These are phyloP conservation scores for Pipra filicauda DNA, from an alignment of 2,113 vertebrate genomes.

Conservation along the genomic window DNA sequence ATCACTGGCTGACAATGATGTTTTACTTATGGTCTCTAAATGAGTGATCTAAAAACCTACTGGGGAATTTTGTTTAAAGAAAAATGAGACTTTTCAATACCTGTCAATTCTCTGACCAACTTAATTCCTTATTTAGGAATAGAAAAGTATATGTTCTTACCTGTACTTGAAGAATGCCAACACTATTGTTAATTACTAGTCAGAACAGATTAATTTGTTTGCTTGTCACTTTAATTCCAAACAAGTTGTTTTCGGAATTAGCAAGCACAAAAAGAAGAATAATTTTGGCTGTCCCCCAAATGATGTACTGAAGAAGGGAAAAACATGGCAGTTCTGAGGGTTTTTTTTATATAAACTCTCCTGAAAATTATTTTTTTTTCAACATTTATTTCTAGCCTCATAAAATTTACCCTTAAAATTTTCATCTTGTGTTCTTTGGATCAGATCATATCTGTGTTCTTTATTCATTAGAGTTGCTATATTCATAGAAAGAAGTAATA, in stretches of 20 bases:
- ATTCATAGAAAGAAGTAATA: neutral
- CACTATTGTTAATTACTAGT: neutral
- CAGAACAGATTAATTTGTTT: neutral
- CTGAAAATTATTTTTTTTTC: neutral
- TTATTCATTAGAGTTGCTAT: neutral
- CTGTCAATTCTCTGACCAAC: neutral
- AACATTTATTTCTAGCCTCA: neutral
- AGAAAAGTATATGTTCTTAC: neutral
- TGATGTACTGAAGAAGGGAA: neutral
- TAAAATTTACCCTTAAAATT: neutral
- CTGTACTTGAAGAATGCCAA: neutral
- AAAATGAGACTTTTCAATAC: neutral
- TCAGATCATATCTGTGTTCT: neutral
- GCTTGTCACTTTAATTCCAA: neutral
- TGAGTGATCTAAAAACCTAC: neutral
- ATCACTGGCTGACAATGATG: accelerated
- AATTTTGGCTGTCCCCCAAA: accelerated
- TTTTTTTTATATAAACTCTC: accelerated
- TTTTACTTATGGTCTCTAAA: neutral
- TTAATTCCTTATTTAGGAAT: neutral
- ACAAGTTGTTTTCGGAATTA: neutral
- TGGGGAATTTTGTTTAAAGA: neutral
- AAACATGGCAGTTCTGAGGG: neutral
- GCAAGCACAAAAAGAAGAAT: neutral
- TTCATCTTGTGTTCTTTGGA: neutral